Evolutionary conservation across 2,113 vertebrate species (phyloP), one percentile per base, ranked within the genome.

Genomic region (Poecilia latipinna): DNA sequence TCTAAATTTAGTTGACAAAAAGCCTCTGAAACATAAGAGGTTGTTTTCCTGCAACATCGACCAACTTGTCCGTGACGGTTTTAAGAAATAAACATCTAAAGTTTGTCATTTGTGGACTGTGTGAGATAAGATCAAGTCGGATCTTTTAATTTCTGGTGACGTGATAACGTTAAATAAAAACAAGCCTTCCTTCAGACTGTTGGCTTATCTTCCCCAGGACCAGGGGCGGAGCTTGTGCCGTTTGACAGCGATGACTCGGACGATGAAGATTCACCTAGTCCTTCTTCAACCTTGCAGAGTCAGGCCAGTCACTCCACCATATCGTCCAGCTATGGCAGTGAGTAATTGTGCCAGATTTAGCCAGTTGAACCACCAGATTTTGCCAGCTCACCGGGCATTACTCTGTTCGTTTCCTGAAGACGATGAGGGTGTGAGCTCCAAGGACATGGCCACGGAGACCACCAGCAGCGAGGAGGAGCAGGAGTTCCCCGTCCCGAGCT

Each of bases 381-480:
- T 32, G 39, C 60, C 2, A 12, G 8, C 13, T 31, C 37, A 22
- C 81, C 0, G 61, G n/a, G 24, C n/a, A 65, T 28, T 37, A 19
- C 35, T 2, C 33, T 3, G 13, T 24, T 28, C 35, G n/a, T 19
- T 24, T 11, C 51, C 26, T 32, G 33, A 75, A 99, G 98, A 97
- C 65, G 97, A 99, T 11, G 97, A 99, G 86, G 96, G 95, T 63
- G 92, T 95, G 0, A 95, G 96, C 86, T 97, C 96, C 72, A 99
- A 99, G 77, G 98, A 99, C 79, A 95, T 95, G 48, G 90, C 94
- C 0, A 95, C 94, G 0, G 98, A 99, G 94, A 98, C 95, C 0
- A 99, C 97, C 61, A 99, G 98, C 92, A 99, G 98, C 0, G 98
- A 99, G 86, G 98, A 99, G 67, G 98, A 99, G 90, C 97, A 98